phyloP scores from a whole-genome alignment of 2,888 invertebrate genomes.

The Odontomyia ornata region DNA sequence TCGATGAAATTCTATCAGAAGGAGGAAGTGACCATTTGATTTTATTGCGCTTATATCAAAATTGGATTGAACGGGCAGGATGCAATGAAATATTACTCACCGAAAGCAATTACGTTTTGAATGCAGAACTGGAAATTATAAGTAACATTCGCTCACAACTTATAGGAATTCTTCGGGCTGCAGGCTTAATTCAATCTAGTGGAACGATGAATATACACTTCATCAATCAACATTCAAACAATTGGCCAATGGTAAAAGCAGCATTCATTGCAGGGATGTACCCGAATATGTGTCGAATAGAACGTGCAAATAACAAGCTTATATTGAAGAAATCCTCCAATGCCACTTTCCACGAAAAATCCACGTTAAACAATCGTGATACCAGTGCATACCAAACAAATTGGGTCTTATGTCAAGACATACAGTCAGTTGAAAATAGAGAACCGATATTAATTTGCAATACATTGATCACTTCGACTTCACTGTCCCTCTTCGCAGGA shows the following conservation, averaged over 20 bases:
- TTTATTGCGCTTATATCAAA: constrained; percentile 80
- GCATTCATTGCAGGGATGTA: constrained; percentile 88
- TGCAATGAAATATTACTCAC: constrained; percentile 78
- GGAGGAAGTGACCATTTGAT: constrained; percentile 90
- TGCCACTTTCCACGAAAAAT: background rate
- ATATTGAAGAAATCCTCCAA: background rate
- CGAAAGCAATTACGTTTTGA: constrained; percentile 78
- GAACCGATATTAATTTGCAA: constrained; percentile 76
- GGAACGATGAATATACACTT: constrained; percentile 77
- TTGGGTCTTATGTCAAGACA: constrained; percentile 88
- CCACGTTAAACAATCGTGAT: background rate
- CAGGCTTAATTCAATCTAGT: constrained; percentile 68
- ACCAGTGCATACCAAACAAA: constrained; percentile 67
- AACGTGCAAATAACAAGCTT: constrained; percentile 66
- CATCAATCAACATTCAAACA: constrained; percentile 84
- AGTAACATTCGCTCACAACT: constrained; percentile 83
- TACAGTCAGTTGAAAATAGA: constrained; percentile 73
- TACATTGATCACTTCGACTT: constrained; percentile 81
- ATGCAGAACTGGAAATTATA: constrained; percentile 88
- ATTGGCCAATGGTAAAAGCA: constrained; percentile 93
- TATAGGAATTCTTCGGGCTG: constrained; percentile 77
- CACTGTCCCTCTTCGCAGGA: constrained; percentile 74
- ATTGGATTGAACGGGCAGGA: constrained; percentile 70
- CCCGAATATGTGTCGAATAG: constrained; percentile 82
- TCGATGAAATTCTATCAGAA: constrained; percentile 68